Percentiles rank a stretch among this genome's conserved stretches.
These are phyloP conservation scores for Bombycilla garrulus DNA, from an alignment of 2,113 vertebrate species.

Conservation along the genomic window DNA sequence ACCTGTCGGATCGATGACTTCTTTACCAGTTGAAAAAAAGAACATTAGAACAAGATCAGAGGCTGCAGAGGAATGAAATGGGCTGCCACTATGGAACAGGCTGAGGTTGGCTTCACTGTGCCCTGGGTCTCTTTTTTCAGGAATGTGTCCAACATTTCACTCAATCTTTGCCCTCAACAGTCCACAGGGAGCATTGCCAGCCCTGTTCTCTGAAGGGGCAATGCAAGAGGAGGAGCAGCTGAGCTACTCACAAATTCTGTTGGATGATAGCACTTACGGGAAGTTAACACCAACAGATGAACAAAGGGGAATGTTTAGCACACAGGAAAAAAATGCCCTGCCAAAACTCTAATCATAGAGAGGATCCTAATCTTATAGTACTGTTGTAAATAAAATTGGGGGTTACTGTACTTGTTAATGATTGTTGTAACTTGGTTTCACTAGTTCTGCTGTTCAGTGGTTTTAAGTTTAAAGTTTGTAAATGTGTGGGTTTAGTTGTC, in stretches of 20 bases:
- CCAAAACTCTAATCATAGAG: background rate
- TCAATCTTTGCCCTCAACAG: background rate
- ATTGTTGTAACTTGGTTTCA: too few relatives aligned
- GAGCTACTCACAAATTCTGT: background rate
- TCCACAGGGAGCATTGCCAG: rapidly evolving
- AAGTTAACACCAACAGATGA: background rate
- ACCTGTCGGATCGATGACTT: background rate
- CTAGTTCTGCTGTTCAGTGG: too few relatives aligned
- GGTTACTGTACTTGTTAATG: too few relatives aligned
- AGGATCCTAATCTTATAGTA: background rate
- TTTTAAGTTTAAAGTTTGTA: too few relatives aligned
- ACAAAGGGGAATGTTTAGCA: background rate
- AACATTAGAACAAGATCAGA: background rate
- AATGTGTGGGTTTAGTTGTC: too few relatives aligned
- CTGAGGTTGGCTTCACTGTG: background rate
- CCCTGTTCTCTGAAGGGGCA: background rate
- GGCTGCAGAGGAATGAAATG: background rate
- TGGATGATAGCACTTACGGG: background rate
- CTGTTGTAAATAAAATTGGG: too few relatives aligned
- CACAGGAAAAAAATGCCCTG: background rate
- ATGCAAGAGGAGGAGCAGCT: background rate
- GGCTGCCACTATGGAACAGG: background rate
- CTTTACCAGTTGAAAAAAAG: background rate
- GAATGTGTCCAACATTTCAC: background rate
- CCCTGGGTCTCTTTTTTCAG: background rate